Evolutionary conservation across 2,888 invertebrate species (phyloP), one percentile per base, ranked within the genome.

Genomic region (Caenorhabditis afra): DNA sequence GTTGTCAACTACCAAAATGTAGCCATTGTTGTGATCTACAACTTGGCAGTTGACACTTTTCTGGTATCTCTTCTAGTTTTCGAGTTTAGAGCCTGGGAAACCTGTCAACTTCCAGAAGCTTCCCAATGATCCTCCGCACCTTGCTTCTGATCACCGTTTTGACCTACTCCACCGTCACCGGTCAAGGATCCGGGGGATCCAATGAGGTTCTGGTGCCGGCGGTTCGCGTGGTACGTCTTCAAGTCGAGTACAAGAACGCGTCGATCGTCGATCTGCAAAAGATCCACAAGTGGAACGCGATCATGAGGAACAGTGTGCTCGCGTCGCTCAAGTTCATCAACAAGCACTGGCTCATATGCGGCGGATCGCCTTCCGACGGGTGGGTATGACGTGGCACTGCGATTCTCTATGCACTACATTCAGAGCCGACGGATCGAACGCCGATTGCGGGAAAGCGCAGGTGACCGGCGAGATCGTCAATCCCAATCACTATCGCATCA

Each of bases 391-490:
- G 7, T 29, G 29, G 29, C 3, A 29, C 29, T 29, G 7, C 7
- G 29, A 59, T 71, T 76, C 44, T 44, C 70, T 66, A 11, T 50
- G 73, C 10, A 18, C 41, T 11, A 49, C 50, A 16, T 20, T 18
- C 10, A 41, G 12, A 10, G 14, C 7, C 29, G 29, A 29, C 29
- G 29, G 29, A 29, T 66, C 65, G 0, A 73, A 73, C 41, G 81
- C 74, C 23, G 89, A 89, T 49, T 89, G 89, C 68, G 89, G 89
- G 18, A 87, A 88, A 57, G 85, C 89, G 39, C 89, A 89, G 55
- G 87, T 90, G 23, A 89, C 88, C 4, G 89, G 89, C 11, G 89
- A 89, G 62, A 81, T 82, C 39, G 73, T 89, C 22, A 77, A 80
- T 16, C 70, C 75, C 29, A 74, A 55, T 37, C 79, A 83, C 67